A percentile compares a stretch with the other conserved stretches of the same genome.
Evolutionary conservation across 2,888 invertebrate genomes (phyloP).

Genomic region (Cryptocephalus moraei): DNA sequence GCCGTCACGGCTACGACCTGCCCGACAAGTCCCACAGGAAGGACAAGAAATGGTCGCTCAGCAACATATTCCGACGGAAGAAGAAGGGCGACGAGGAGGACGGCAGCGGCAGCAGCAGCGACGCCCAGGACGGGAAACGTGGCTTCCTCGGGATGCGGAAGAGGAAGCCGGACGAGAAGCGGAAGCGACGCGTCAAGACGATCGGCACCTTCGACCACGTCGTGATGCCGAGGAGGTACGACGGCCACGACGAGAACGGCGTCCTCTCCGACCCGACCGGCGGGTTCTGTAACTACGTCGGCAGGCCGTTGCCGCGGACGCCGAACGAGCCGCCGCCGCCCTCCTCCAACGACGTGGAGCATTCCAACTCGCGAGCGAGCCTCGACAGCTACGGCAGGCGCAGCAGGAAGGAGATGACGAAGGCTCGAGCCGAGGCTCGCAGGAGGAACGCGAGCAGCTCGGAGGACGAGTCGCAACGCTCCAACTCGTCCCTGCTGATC

Average conservation of each 20-base stretch:
- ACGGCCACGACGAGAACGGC: slow-evolving; percentile 39
- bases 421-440: slow-evolving; percentile 57
- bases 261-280: slow-evolving; percentile 49
- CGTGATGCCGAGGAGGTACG: slow-evolving; percentile 32
- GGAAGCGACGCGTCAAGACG: slow-evolving; percentile 44
- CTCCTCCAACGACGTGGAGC: slow-evolving; percentile 25
- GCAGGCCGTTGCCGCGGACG: slow-evolving; percentile 19
- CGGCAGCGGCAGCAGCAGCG: slow-evolving; percentile 43
- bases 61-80: slow-evolving; percentile 66
- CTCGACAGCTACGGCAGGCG: slow-evolving; percentile 45
- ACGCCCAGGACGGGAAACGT: slow-evolving; percentile 35
- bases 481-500: slow-evolving; percentile 56
- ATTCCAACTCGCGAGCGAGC: slow-evolving; percentile 27
- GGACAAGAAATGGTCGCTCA: slow-evolving; percentile 69
- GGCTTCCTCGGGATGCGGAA: slow-evolving; percentile 33
- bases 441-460: slow-evolving; percentile 58
- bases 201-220: slow-evolving; percentile 58
- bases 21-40: slow-evolving; percentile 45
- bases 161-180: slow-evolving; percentile 38
- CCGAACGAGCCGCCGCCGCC: slow-evolving; percentile 27
- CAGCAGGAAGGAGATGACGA: slow-evolving; percentile 48
- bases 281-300: slow-evolving; percentile 15
- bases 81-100: slow-evolving; percentile 48
- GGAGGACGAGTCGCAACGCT: slow-evolving; percentile 60
- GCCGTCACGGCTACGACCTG: slow-evolving; percentile 40